Base-by-base conservation (phyloP, 1,140 invertebrate species). In the Brachystomella parvula region DNA sequence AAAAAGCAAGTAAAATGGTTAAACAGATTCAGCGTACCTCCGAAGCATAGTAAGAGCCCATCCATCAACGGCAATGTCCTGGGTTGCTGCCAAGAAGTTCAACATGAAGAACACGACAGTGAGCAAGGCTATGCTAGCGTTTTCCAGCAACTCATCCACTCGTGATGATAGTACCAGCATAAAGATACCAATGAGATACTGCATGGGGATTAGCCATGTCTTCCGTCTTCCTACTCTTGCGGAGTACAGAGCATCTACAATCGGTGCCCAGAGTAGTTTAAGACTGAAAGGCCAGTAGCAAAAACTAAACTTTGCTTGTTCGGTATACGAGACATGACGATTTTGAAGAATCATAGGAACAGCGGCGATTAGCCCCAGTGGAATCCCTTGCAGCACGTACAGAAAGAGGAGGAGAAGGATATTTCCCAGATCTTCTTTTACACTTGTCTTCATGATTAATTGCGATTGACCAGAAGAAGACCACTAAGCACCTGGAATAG, bases 11-110 rank as follows among this genome's bases (percentile, higher is more conserved):
- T 30, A n/a, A 28, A 44, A 66, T 35, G 33, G 47, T 9, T 3
- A 47, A 58, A 26, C 2, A 26, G 31, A 58, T 15, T 64, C 31
- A 61, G 70, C 68, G 72, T 78, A 89, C 86, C 90, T 89, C 77
- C 94, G 92, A 2, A 99, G 80, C 92, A 99, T 99, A 2, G 96
- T 99, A 0, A 99, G 79, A 1, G 96, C 96, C 97, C 97, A 99
- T 2, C 97, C 97, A 84, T 99, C 97, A 1, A 99, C 96, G 63
- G 95, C 96, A 76, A 99, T 98, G 79, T 99, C 97, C 81, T 99
- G 97, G 28, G 96, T 99, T 1, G 97, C 96, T 17, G 95, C 96
- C 60, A 99, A 81, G 74, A 98, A 96, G 75, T 97, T 98, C 0
- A 99, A 81, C 61, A 84, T 80, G 76, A 99, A 92, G 80, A 99